A percentile compares a stretch with the other conserved stretches of the same genome.
These are phyloP conservation scores for Sorex maritimensis DNA, from an alignment of 2,797 vertebrate genomes.

Conservation along the genomic window DNA sequence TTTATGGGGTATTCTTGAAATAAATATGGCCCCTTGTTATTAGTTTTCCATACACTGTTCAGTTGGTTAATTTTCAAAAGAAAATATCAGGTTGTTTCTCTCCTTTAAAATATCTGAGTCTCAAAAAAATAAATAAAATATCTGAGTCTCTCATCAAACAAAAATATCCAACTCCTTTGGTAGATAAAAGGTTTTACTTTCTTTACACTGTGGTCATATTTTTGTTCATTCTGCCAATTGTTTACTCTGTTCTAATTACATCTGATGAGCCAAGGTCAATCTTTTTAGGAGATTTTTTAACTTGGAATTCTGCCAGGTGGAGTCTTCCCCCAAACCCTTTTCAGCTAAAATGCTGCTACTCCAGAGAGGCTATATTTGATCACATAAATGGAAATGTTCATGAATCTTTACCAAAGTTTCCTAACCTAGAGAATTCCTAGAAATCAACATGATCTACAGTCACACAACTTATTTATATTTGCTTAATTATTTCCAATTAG, in stretches of 20 bases:
- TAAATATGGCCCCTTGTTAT: not conserved
- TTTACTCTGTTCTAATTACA: not conserved
- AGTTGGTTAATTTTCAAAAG: not conserved
- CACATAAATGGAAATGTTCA: not conserved
- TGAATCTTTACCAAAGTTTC: not conserved
- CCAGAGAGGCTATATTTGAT: not conserved
- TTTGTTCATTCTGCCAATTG: not conserved
- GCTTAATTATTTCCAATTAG: too few species aligned
- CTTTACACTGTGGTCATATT: not conserved
- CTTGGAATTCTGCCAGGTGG: slow-evolving; percentile 3
- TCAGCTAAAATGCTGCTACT: not conserved
- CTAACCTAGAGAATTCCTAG: not conserved
- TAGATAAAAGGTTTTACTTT: not conserved
- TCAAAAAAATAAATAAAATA: too few species aligned
- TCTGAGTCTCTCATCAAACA: too few species aligned
- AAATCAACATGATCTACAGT: not conserved
- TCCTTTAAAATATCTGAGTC: not conserved
- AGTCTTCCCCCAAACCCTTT: not conserved
- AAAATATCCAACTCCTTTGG: not conserved
- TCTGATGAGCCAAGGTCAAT: not conserved
- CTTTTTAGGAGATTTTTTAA: not conserved
- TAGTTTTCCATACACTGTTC: not conserved
- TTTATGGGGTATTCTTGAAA: not conserved
- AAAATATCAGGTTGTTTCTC: not conserved
- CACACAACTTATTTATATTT: not conserved